Percentiles rank a stretch among this genome's conserved stretches.
Conservation (phyloP, 2,113 vertebrate species). For the Oryzias melastigma region DNA sequence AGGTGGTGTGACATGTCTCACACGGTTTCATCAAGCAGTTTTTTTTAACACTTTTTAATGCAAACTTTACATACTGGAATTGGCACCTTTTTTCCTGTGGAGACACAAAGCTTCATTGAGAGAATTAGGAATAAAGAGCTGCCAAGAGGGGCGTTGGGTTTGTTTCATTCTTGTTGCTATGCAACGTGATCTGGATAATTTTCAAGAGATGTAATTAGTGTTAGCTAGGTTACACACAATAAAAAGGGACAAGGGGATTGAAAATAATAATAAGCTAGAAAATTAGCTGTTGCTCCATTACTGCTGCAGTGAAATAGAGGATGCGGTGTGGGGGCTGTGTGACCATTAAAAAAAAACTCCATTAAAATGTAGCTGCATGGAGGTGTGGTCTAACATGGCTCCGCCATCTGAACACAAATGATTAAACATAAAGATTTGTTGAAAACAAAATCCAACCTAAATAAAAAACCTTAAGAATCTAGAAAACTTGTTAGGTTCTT, state of each 20-base stretch:
- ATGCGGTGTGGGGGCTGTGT: slow-evolving; percentile 3
- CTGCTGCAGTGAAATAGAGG: slow-evolving; percentile 24
- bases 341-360: too few species aligned
- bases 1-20: too few species aligned
- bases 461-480: too few species aligned
- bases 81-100: neutral
- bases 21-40: too few species aligned
- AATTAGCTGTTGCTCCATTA: slow-evolving; percentile 47
- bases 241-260: slow-evolving; percentile 33
- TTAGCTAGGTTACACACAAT: slow-evolving; percentile 47
- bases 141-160: slow-evolving; percentile 32
- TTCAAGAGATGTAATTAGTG: slow-evolving; percentile 57
- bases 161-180: slow-evolving; percentile 54
- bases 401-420: too few species aligned
- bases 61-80: too few species aligned
- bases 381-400: too few species aligned
- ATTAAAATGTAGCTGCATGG: too few species aligned
- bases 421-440: too few species aligned
- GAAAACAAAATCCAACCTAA: too few species aligned
- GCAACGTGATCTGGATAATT: slow-evolving; percentile 58
- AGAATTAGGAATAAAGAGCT: slow-evolving; percentile 24
- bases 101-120: slow-evolving; percentile 23
- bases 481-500: too few species aligned
- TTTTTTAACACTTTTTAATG: too few species aligned
- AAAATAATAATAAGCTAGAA: slow-evolving; percentile 56